These are phyloP conservation scores for Thera obeliscata DNA, from an alignment of 2,888 invertebrate species.

Conservation along the genomic window DNA sequence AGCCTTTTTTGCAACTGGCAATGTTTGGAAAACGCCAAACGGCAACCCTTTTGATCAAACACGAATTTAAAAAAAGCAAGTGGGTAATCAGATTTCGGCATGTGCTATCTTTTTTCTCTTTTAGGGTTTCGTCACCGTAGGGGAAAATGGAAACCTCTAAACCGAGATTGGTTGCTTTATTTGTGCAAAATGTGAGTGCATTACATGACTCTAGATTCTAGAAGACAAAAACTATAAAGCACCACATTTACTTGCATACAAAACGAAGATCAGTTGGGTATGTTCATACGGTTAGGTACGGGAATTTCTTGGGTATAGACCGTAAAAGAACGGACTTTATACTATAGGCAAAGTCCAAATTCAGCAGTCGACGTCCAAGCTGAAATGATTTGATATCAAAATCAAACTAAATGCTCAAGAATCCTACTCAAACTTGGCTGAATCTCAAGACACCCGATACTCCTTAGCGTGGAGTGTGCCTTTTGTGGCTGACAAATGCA, in stretches of 20 bases:
- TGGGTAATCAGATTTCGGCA: slow-evolving; percentile 83
- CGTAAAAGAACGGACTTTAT: too few relatives aligned
- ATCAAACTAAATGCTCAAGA: too few relatives aligned
- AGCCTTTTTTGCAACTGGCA: slow-evolving; percentile 62
- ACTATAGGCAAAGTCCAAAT: too few relatives aligned
- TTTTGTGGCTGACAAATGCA: slow-evolving; percentile 73
- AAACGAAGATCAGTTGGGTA: too few relatives aligned
- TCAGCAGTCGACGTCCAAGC: too few relatives aligned
- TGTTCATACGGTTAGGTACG: too few relatives aligned
- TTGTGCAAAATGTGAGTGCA: too few relatives aligned
- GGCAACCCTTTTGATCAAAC: slow-evolving; percentile 81
- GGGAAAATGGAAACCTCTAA: not conserved
- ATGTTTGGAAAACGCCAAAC: slow-evolving; percentile 64
- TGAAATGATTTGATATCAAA: too few relatives aligned
- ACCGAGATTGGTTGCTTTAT: not conserved
- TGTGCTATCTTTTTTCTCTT: slow-evolving; percentile 74
- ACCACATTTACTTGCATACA: too few relatives aligned
- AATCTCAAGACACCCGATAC: slow-evolving; percentile 72
- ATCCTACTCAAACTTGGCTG: slow-evolving; percentile 12
- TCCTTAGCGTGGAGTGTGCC: slow-evolving; percentile 78
- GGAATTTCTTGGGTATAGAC: too few relatives aligned
- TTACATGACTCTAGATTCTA: too few relatives aligned
- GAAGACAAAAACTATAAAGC: too few relatives aligned
- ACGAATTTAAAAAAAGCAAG: slow-evolving; percentile 44
- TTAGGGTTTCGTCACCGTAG: slow-evolving; percentile 18